A percentile compares a stretch with the other conserved stretches of the same genome.
These are phyloP conservation scores for Phymorhynchus buccinoides DNA, from an alignment of 1,140 invertebrate species.

Conservation along the genomic window DNA sequence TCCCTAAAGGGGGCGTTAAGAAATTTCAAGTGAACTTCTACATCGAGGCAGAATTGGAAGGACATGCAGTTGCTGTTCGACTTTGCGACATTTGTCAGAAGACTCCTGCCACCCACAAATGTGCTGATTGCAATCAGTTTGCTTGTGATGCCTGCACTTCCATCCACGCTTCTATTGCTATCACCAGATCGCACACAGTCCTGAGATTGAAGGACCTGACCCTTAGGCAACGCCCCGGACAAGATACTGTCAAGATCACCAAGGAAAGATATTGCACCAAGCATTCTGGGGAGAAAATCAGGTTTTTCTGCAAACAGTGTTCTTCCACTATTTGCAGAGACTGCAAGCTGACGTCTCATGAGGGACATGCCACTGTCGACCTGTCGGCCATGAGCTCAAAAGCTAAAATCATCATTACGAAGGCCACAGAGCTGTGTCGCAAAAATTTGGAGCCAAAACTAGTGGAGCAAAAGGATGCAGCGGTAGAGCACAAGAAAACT, in stretches of 20 bases:
- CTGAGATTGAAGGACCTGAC: conserved; percentile 14
- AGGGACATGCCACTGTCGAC: conserved; percentile 33
- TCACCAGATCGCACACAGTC: conserved; percentile 31
- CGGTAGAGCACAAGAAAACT: background rate
- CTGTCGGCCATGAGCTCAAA: background rate
- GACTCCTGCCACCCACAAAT: background rate
- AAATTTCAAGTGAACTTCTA: conserved; percentile 45
- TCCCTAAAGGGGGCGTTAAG: conserved; percentile 29
- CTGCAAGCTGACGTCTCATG: conserved; percentile 39
- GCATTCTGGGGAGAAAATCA: conserved; percentile 23
- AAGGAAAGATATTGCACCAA: conserved; percentile 31
- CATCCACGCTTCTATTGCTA: conserved; percentile 20
- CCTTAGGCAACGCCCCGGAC: background rate
- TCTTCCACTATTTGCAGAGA: conserved; percentile 32
- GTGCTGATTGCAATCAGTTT: conserved; percentile 34
- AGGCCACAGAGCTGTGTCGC: background rate
- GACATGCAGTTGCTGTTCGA: background rate
- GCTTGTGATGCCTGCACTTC: conserved; percentile 28
- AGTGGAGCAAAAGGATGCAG: background rate
- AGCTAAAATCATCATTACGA: background rate
- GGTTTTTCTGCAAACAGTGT: conserved; percentile 37
- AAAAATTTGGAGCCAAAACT: conserved; percentile 2
- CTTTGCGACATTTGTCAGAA: conserved; percentile 17
- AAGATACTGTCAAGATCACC: background rate
- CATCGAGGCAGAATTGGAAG: conserved; percentile 30